A percentile compares a stretch with the other conserved stretches of the same genome.
Conservation (phyloP, 2,888 invertebrate genomes). For the Andrena minutula region DNA sequence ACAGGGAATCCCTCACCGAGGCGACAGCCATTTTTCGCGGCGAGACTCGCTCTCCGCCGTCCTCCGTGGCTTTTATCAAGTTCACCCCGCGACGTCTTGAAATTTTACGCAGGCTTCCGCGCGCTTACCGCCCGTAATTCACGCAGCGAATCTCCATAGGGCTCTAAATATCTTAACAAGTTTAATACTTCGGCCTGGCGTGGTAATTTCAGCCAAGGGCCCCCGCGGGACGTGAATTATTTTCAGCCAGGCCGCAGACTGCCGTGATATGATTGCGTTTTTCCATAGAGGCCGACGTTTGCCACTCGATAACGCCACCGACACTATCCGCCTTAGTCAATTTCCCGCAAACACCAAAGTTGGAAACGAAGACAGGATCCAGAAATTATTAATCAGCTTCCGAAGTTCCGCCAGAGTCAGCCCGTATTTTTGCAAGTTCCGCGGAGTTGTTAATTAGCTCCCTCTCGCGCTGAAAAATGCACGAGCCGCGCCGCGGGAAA, state of each 20-base stretch:
- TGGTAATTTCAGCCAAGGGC: constrained; percentile 64
- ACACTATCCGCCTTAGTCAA: not conserved
- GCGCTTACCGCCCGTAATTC: constrained; percentile 56
- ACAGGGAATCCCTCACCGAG: constrained; percentile 9
- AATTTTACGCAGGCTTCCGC: constrained; percentile 62
- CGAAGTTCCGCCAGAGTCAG: not conserved
- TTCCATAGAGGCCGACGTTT: not conserved
- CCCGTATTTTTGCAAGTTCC: constrained; percentile 7
- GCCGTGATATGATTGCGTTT: constrained; percentile 43
- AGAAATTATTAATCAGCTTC: constrained; percentile 23
- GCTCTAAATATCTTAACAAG: constrained; percentile 73
- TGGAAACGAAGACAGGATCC: not conserved
- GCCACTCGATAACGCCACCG: constrained; percentile 6
- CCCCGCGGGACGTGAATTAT: constrained; percentile 68
- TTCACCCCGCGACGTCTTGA: constrained; percentile 40
- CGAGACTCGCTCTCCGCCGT: not conserved
- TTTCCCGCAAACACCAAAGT: not conserved
- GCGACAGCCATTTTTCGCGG: constrained; percentile 20
- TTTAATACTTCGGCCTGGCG: constrained; percentile 68
- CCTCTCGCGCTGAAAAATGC: constrained; percentile 29
- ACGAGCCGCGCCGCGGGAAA: not conserved
- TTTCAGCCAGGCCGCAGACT: constrained; percentile 50
- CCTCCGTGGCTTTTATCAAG: constrained; percentile 45
- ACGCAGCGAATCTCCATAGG: constrained; percentile 67
- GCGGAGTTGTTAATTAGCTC: constrained; percentile 34